Conservation (phyloP, 2,888 invertebrate species). For the Entomobrya proxima region DNA sequence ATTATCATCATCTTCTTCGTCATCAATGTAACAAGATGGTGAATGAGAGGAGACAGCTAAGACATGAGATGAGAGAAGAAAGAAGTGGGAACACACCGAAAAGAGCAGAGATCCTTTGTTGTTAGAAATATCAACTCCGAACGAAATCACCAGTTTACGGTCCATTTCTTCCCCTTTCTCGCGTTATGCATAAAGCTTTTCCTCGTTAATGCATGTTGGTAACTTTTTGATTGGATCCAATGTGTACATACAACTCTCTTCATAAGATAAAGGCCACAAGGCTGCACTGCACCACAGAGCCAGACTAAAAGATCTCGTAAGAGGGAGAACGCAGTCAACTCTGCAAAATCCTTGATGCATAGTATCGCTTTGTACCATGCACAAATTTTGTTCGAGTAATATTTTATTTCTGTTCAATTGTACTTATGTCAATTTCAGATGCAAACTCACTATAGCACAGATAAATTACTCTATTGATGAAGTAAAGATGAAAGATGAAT, state of each 20-base stretch:
- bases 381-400: neutral
- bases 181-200: conserved; percentile 28
- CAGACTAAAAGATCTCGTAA: too few species aligned
- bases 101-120: conserved; percentile 62
- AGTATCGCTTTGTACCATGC: neutral
- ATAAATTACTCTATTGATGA: too few species aligned
- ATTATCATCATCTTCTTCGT: conserved; percentile 4
- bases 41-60: conserved; percentile 38
- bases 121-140: conserved; percentile 43
- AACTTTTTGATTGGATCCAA: conserved; percentile 33
- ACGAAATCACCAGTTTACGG: conserved; percentile 74
- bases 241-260: neutral
- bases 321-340: neutral
- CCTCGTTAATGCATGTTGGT: conserved; percentile 27
- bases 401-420: neutral
- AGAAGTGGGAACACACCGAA: neutral
- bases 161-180: conserved; percentile 71
- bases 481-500: too few species aligned
- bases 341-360: neutral
- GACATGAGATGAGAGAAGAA: conserved; percentile 18
- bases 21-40: conserved; percentile 36
- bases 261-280: too few species aligned
- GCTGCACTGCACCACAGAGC: neutral
- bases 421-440: conserved; percentile 3
- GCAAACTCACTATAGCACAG: neutral